phyloP scores from a whole-genome alignment of 2,797 vertebrate species.

The Scomberomorus guttatus region DNA sequence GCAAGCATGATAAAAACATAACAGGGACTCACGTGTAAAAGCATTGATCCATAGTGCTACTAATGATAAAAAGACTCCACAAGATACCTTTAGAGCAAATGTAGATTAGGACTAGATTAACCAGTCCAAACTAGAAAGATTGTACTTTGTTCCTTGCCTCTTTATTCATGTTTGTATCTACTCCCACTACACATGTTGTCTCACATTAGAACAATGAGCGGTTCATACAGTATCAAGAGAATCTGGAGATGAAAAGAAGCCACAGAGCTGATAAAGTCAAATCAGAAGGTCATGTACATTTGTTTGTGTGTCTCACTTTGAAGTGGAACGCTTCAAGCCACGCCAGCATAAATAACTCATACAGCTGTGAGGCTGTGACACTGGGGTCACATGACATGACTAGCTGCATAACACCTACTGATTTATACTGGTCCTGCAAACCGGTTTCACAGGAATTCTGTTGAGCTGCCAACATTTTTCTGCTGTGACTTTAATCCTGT shows the following conservation, averaged over 20 bases:
- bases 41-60: too few relatives aligned
- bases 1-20: too few relatives aligned
- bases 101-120: background rate
- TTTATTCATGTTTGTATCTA: background rate
- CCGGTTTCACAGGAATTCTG: background rate
- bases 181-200: slow-evolving; percentile 9
- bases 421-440: background rate
- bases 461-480: background rate
- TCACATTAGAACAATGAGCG: slow-evolving; percentile 26
- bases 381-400: slow-evolving; percentile 30
- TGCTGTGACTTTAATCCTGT: background rate
- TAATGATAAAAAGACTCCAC: background rate
- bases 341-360: slow-evolving; percentile 30
- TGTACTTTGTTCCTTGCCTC: slow-evolving; percentile 4
- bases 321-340: slow-evolving; percentile 50
- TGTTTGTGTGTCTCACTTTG: slow-evolving; percentile 59
- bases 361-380: slow-evolving; percentile 44
- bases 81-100: background rate
- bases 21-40: too few relatives aligned
- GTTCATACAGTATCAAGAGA: slow-evolving; percentile 38
- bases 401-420: background rate
- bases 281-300: slow-evolving; percentile 49
- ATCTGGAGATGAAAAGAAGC: slow-evolving; percentile 54
- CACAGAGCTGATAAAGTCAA: slow-evolving; percentile 50
- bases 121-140: background rate